These are phyloP conservation scores for Onychostruthus taczanowskii DNA, from an alignment of 2,113 vertebrate species.

Conservation along the genomic window DNA sequence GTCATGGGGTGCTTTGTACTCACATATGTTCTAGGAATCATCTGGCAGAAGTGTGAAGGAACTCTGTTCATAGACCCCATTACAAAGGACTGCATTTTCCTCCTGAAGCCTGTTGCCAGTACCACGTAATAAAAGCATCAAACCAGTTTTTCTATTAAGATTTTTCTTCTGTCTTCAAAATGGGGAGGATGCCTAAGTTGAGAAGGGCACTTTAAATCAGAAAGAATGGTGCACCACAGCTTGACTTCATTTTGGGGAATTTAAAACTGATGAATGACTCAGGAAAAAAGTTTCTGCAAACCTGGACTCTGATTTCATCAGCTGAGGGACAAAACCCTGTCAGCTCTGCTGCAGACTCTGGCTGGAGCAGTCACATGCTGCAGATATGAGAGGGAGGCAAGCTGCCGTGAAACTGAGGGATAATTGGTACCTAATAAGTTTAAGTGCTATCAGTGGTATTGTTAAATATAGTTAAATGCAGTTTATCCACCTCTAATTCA, in stretches of 20 bases:
- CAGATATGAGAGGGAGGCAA: neutral
- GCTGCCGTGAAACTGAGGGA: conserved; percentile 8
- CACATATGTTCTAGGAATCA: fast-evolving
- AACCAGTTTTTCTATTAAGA: neutral
- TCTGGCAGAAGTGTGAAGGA: neutral
- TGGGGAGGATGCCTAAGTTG: neutral
- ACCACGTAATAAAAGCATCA: neutral
- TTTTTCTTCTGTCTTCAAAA: neutral
- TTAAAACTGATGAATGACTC: neutral
- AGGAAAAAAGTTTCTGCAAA: neutral
- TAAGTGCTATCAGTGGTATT: conserved; percentile 45
- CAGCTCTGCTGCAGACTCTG: neutral
- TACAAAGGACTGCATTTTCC: neutral
- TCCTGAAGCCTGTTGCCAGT: neutral
- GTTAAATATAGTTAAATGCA: conserved; percentile 60
- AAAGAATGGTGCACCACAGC: neutral
- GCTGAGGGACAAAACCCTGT: neutral
- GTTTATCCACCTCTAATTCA: conserved; percentile 46
- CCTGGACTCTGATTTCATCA: neutral
- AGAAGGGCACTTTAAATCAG: neutral
- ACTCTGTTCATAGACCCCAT: neutral
- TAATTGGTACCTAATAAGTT: conserved; percentile 43
- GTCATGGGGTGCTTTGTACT: neutral
- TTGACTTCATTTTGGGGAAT: neutral
- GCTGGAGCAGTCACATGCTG: neutral